Base-by-base conservation (phyloP, 2,888 invertebrate genomes). In the Drosophila gaucha region DNA sequence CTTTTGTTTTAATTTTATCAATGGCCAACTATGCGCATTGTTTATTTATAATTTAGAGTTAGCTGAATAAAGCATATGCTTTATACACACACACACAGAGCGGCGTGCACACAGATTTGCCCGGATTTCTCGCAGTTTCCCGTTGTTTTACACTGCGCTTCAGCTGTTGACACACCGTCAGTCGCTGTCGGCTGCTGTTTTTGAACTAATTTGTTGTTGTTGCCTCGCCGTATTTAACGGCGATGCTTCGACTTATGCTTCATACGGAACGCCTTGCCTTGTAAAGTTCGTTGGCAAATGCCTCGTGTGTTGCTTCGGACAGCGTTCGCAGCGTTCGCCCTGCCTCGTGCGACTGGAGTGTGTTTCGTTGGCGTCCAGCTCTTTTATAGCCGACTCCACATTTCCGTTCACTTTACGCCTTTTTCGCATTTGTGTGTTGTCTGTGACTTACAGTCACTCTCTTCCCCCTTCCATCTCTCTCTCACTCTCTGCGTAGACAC, bases 361-460 rank as follows among this genome's bases (percentile, higher is more conserved):
- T 47, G 35, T 56, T 59, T 38, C 76, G 70, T 65, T 73, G 51
- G 18, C 57, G 56, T 58, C 59, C 68, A 63, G 66, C 70, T 70
- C 84, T 88, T 88, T 89, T 88, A 88, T 88, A 88, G 78, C 49
- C 58, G 72, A 52, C 20, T 16, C n/a, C 26, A 24, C 60, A 44
- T 57, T 62, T 50, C 33, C 50, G 46, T 46, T 46, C 68, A 64
- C 50, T 73, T 57, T 64, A 73, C 69, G 64, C 65, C 74, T 69
- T 73, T 63, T 16, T 38, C 39, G 31, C 55, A 54, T 35, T 50
- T 31, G n/a, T 50, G 16, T 22, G 18, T 16, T 54, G 47, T 49
- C 39, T 59, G 47, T 50, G 18, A 49, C 26, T 57, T 39, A 39
- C 39, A 16, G 18, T 39, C 31, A 5, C 16, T 16, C 22, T 6